phyloP scores from a whole-genome alignment of 2,888 invertebrate genomes.

The Macrostomum cliftonense region DNA sequence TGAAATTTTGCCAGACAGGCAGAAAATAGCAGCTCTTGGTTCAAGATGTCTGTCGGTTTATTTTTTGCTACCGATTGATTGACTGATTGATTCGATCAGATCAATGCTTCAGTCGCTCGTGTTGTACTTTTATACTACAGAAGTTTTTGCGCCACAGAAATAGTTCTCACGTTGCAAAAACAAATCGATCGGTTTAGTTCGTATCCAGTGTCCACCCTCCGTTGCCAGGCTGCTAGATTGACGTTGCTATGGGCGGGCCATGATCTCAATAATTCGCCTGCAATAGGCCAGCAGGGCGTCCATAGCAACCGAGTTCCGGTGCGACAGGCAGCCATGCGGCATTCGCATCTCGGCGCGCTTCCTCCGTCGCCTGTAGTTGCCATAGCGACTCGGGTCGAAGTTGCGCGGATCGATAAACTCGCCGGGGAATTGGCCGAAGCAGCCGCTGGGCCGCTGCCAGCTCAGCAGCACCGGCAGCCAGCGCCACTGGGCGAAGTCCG shows the following conservation, averaged over 20 bases:
- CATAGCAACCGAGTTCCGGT: conserved; percentile 27
- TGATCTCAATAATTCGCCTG: conserved; percentile 17
- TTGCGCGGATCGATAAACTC: conserved; percentile 15
- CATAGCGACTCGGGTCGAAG: neutral
- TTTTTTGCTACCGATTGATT: too few relatives aligned
- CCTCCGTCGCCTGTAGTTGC: neutral
- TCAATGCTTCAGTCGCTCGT: too few relatives aligned
- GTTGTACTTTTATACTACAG: too few relatives aligned
- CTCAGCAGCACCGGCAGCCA: conserved; percentile 27
- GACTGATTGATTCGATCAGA: too few relatives aligned
- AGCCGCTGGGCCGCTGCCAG: conserved; percentile 28
- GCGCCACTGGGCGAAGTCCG: conserved; percentile 23
- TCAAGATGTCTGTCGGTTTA: too few relatives aligned
- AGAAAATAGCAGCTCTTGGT: too few relatives aligned
- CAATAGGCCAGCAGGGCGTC: conserved; percentile 25
- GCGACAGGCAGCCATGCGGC: conserved; percentile 24
- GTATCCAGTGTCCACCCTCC: too few relatives aligned
- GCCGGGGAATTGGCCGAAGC: conserved; percentile 16
- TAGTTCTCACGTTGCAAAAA: too few relatives aligned
- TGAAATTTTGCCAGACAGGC: too few relatives aligned
- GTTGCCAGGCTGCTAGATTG: too few relatives aligned
- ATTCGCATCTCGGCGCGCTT: conserved; percentile 26
- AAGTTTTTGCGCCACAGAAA: too few relatives aligned
- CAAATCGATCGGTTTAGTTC: too few relatives aligned
- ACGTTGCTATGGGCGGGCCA: neutral